These are phyloP conservation scores for Gambelia wislizenii DNA, from an alignment of 2,797 vertebrate species.

Conservation along the genomic window DNA sequence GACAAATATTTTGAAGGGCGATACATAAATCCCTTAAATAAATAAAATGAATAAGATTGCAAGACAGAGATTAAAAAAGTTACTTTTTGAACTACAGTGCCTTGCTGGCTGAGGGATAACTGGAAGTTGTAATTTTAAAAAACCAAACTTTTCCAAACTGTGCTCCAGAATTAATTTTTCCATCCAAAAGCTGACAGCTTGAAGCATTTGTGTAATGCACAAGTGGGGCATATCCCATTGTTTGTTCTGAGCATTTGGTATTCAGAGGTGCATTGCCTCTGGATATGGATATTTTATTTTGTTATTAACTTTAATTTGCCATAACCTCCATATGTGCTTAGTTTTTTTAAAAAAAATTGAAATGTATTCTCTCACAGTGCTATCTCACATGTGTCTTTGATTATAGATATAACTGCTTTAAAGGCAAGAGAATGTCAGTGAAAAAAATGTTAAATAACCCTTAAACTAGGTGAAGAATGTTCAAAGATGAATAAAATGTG, in stretches of 20 bases:
- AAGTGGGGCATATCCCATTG: too few species aligned
- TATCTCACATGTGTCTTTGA: not conserved
- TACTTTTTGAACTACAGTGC: too few species aligned
- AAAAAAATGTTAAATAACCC: too few species aligned
- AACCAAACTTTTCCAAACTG: not conserved
- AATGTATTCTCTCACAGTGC: not conserved
- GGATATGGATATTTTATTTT: not conserved
- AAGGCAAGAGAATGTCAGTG: not conserved
- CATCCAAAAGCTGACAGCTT: not conserved
- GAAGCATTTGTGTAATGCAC: not conserved
- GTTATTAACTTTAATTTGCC: not conserved
- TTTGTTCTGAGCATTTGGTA: not conserved
- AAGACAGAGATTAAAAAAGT: too few species aligned
- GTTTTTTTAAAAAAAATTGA: not conserved
- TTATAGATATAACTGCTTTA: not conserved
- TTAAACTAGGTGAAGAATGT: conserved; percentile 9
- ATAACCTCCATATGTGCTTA: not conserved
- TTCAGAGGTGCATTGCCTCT: not conserved
- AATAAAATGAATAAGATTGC: too few species aligned
- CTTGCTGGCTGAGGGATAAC: too few species aligned
- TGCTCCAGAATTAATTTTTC: not conserved
- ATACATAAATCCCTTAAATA: too few species aligned
- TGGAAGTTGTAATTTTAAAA: not conserved
- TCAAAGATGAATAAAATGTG: not conserved
- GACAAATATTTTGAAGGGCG: too few species aligned